phyloP scores from a whole-genome alignment of 2,888 invertebrate genomes.

The Pollenia angustigena region DNA sequence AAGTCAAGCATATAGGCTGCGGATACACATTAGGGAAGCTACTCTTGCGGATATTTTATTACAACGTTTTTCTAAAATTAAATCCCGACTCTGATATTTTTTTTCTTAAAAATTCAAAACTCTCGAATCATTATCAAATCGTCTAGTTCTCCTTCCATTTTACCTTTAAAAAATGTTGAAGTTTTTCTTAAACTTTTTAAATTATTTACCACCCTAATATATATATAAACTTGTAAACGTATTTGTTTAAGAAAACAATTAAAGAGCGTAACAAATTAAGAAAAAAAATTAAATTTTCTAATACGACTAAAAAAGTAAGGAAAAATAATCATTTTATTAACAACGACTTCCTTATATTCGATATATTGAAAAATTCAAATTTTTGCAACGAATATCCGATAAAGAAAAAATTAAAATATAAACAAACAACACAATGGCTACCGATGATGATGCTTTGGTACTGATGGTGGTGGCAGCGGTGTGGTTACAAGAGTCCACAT shows the following conservation, averaged over 20 bases:
- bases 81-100: too few species aligned
- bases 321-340: constrained; percentile 56
- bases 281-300: constrained; percentile 45
- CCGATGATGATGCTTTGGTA: neutral
- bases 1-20: too few species aligned
- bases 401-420: constrained; percentile 31
- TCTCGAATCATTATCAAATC: too few species aligned
- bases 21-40: too few species aligned
- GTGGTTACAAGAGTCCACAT: neutral
- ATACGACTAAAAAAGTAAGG: constrained; percentile 18
- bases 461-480: neutral
- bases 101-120: neutral
- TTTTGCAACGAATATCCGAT: constrained; percentile 42
- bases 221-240: too few species aligned
- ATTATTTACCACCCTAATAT: too few species aligned
- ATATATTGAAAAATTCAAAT: constrained; percentile 55
- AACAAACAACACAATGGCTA: constrained; percentile 13
- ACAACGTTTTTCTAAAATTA: too few species aligned
- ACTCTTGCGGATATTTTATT: too few species aligned
- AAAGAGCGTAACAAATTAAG: constrained; percentile 65
- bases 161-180: too few species aligned
- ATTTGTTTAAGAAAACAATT: constrained; percentile 45
- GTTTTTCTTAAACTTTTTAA: too few species aligned
- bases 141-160: too few species aligned
- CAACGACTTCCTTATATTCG: constrained; percentile 58